Base-by-base conservation (phyloP, 2,797 vertebrate genomes). In the Iguana delicatissima region DNA sequence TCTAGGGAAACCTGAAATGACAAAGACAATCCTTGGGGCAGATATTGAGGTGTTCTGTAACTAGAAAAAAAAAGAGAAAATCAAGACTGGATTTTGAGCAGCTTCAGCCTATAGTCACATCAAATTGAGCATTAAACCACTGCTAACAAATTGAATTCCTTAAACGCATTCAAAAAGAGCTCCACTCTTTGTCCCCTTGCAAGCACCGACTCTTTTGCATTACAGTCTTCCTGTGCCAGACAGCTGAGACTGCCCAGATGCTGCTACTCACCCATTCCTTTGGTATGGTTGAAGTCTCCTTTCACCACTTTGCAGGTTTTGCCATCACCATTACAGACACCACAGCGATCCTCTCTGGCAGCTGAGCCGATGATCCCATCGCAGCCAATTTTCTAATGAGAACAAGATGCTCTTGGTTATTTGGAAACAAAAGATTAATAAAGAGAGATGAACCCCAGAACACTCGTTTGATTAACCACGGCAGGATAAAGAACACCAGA, bases 281-380 rank as follows among this genome's bases (percentile, higher is more conserved):
- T 98, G 90, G 98, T 98, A 97, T 98, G 98, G 95, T 98, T 99
- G 97, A 99, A 99, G 97, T 99, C 98, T 29, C 99, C 99, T 95
- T 98, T 99, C 84, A 99, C 97, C 62, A 99, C 98, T 85, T 98
- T 98, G 96, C 99, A 99, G 93, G 98, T 98, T 95, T 97, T 98
- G 1, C 98, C 99, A 0, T 99, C 98, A 6, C 99, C 99, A 10
- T 97, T 99, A 95, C 99, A 99, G 89, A 99, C 93, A 0, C 99
- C 99, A 77, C 99, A 99, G 80, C 98, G 97, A 96, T 99, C 99
- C 95, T 99, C 99, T 93, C 98, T 98, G 90, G 98, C 98, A 0
- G 97, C 97, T 0, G 99, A 99, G 86, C 99, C 98, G 9, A 99
- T 99, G 96, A 99, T 98, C 91, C 98, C 97, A 12, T 99, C 98